phyloP scores from a whole-genome alignment of 2,888 invertebrate genomes.

The Labia minor region DNA sequence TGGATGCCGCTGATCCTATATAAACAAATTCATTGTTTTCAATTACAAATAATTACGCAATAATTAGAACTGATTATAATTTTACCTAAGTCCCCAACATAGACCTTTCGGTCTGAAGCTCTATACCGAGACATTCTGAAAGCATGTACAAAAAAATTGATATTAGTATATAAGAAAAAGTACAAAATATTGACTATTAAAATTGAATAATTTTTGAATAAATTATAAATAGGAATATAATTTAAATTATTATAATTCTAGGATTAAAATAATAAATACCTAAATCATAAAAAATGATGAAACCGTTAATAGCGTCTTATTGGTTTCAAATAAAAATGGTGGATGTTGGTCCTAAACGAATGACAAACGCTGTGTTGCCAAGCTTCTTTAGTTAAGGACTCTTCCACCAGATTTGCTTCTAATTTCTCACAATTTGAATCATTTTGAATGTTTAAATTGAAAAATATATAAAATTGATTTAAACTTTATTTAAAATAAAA shows the following conservation, averaged over 20 bases:
- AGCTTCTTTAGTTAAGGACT: too few species aligned
- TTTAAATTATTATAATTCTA: background rate
- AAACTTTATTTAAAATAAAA: too few species aligned
- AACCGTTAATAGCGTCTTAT: slow-evolving; percentile 9
- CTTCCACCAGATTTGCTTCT: too few species aligned
- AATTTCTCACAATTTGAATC: too few species aligned
- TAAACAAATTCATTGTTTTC: background rate
- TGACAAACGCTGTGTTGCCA: too few species aligned
- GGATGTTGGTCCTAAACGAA: background rate
- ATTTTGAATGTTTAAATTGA: too few species aligned
- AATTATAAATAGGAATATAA: background rate
- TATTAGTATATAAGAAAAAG: too few species aligned
- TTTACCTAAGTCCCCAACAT: slow-evolving; percentile 88
- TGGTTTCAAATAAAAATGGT: background rate
- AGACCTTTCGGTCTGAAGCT: slow-evolving; percentile 76
- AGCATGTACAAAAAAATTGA: too few species aligned
- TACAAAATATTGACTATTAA: background rate
- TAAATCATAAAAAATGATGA: background rate
- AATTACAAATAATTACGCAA: background rate
- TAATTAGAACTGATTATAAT: slow-evolving; percentile 38
- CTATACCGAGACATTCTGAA: slow-evolving; percentile 62
- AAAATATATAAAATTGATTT: too few species aligned
- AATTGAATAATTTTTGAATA: background rate
- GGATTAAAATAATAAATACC: background rate
- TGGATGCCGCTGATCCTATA: slow-evolving; percentile 35